phyloP scores from a whole-genome alignment of 1,140 invertebrate species.

The Drosophila yakuba region DNA sequence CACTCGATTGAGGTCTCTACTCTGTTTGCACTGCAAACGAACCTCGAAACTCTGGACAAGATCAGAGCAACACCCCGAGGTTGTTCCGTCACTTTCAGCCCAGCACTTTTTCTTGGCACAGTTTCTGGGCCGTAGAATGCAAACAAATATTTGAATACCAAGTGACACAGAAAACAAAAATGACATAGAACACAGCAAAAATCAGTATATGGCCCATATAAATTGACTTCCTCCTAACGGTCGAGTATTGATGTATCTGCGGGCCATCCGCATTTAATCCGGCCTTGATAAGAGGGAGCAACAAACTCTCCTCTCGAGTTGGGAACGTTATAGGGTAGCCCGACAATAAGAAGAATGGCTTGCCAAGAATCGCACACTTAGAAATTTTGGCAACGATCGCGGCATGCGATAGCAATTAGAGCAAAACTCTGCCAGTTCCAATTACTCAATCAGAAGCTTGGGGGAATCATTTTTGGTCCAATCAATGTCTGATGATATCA shows the following conservation, averaged over 20 bases:
- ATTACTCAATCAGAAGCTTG: constrained; percentile 60
- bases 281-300: constrained; percentile 61
- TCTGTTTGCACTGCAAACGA: constrained; percentile 55
- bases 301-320: constrained; percentile 55
- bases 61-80: constrained; percentile 6
- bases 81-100: constrained; percentile 55
- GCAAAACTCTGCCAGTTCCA: constrained; percentile 43
- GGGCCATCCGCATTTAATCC: constrained; percentile 31
- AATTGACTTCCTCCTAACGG: constrained; percentile 64
- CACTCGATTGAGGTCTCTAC: constrained; percentile 62
- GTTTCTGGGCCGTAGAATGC: constrained; percentile 56
- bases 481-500: constrained; percentile 59
- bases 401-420: constrained; percentile 66
- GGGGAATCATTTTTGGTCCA: constrained; percentile 19
- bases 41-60: constrained; percentile 33
- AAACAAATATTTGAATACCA: constrained; percentile 73
- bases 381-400: constrained; percentile 67
- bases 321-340: constrained; percentile 5
- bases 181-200: not conserved
- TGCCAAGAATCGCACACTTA: constrained; percentile 41
- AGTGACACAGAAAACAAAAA: constrained; percentile 57
- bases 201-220: constrained; percentile 46
- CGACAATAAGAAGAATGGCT: constrained; percentile 20
- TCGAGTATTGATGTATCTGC: constrained; percentile 31
- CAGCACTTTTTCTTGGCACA: constrained; percentile 49